Percentiles rank a stretch among this genome's conserved stretches.
phyloP scores from a whole-genome alignment of 2,797 vertebrate genomes.

The Buphagus erythrorhynchus region DNA sequence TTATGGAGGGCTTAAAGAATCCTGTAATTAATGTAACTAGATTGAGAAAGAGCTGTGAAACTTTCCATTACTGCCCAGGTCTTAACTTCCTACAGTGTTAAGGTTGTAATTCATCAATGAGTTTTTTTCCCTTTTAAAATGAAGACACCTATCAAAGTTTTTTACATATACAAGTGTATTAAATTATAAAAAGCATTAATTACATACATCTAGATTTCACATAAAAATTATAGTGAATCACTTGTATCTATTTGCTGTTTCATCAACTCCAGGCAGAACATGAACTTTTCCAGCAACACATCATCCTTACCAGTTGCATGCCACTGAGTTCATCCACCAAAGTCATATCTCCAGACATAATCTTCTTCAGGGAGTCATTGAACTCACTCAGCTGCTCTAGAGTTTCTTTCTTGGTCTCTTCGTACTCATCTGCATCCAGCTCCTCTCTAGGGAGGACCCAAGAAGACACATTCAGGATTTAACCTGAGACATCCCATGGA shows the following conservation, averaged over 20 bases:
- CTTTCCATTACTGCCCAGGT: background rate
- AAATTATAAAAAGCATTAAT: background rate
- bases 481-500: background rate
- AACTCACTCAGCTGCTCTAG: conserved; percentile 95
- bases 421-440: conserved; percentile 93
- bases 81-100: background rate
- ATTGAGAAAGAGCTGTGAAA: background rate
- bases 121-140: background rate
- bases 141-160: background rate
- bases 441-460: conserved; percentile 85
- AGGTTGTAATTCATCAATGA: background rate
- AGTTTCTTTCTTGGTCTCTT: conserved; percentile 97
- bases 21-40: background rate
- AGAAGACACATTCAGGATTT: background rate
- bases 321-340: conserved; percentile 94
- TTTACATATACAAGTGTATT: background rate
- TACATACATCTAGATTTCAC: background rate
- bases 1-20: background rate
- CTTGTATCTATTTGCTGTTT: background rate
- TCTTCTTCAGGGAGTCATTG: conserved; percentile 94
- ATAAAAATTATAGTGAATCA: background rate
- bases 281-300: background rate
- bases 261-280: background rate
- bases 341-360: conserved; percentile 97
- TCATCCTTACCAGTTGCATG: conserved; percentile 91